Conservation (phyloP, 1,140 invertebrate genomes). For the Brachionus paranguensis region DNA sequence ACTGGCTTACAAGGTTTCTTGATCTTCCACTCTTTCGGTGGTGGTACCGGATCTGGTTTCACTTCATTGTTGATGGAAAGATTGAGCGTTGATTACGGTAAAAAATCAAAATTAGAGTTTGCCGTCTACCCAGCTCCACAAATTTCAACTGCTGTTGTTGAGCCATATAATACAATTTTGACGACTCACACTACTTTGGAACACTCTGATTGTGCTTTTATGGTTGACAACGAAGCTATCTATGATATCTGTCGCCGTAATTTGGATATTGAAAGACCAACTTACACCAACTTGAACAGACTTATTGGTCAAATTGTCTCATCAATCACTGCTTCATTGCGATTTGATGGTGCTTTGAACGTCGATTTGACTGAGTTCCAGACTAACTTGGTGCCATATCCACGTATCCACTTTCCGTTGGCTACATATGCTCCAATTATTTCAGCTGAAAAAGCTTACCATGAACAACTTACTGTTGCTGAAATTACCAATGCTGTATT, state of each 20-base stretch:
- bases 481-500: slow-evolving; percentile 83
- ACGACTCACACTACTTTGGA: slow-evolving; percentile 57
- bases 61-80: slow-evolving; percentile 80
- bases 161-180: slow-evolving; percentile 55
- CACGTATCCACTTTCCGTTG: slow-evolving; percentile 52
- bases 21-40: slow-evolving; percentile 57
- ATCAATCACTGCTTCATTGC: slow-evolving; percentile 56
- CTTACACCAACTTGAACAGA: slow-evolving; percentile 63
- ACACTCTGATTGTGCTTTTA: slow-evolving; percentile 56
- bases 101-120: slow-evolving; percentile 82
- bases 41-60: slow-evolving; percentile 81
- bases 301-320: slow-evolving; percentile 45
- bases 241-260: slow-evolving; percentile 84
- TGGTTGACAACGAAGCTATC: slow-evolving; percentile 80
- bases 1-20: slow-evolving; percentile 64
- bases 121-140: slow-evolving; percentile 82
- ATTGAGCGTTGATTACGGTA: slow-evolving; percentile 78
- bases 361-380: slow-evolving; percentile 67
- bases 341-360: slow-evolving; percentile 68
- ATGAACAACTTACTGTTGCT: slow-evolving; percentile 60
- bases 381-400: slow-evolving; percentile 62
- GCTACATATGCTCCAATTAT: slow-evolving; percentile 50
- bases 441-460: slow-evolving; percentile 51
- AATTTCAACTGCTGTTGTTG: slow-evolving; percentile 59
- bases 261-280: slow-evolving; percentile 76